Conservation (phyloP, 2,888 invertebrate genomes). For the Melanostoma mellinum region DNA sequence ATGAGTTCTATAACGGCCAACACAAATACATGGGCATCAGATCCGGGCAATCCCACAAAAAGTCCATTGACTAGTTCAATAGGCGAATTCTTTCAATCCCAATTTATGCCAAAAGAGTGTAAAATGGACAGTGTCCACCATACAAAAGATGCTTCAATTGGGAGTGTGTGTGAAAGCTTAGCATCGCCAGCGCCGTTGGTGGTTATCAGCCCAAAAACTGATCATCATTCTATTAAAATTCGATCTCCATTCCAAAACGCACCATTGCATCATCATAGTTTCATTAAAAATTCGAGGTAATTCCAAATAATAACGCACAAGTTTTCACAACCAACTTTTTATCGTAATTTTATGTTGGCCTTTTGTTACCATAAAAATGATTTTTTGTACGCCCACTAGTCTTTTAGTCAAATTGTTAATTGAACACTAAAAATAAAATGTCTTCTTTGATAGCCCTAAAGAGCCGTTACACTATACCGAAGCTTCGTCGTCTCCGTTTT, state of each 20-base stretch:
- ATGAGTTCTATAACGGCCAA: slow-evolving; percentile 21
- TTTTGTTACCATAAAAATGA: not conserved
- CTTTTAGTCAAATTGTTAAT: no score
- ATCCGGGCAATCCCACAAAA: slow-evolving; percentile 46
- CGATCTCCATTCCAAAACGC: slow-evolving; percentile 80
- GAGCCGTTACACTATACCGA: slow-evolving; percentile 41
- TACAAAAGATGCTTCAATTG: slow-evolving; percentile 28
- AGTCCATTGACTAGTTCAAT: slow-evolving; percentile 38
- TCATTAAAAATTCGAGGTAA: slow-evolving; percentile 58
- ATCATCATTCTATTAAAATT: slow-evolving; percentile 75
- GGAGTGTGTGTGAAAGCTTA: slow-evolving; percentile 57
- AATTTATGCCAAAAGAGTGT: slow-evolving; percentile 41
- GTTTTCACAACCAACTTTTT: no score
- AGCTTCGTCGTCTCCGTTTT: slow-evolving; percentile 36
- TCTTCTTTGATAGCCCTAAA: slow-evolving; percentile 32
- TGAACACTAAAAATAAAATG: not conserved
- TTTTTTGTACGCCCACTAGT: no score
- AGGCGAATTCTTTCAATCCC: slow-evolving; percentile 53
- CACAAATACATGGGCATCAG: slow-evolving; percentile 30
- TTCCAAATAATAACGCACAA: no score
- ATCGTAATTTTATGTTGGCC: no score
- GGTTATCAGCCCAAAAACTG: slow-evolving; percentile 79
- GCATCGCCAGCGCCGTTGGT: slow-evolving; percentile 78
- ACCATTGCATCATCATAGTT: slow-evolving; percentile 52
- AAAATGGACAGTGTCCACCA: slow-evolving; percentile 40